Conservation (phyloP, 2,797 vertebrate genomes). For the Gobio occitaniae region DNA sequence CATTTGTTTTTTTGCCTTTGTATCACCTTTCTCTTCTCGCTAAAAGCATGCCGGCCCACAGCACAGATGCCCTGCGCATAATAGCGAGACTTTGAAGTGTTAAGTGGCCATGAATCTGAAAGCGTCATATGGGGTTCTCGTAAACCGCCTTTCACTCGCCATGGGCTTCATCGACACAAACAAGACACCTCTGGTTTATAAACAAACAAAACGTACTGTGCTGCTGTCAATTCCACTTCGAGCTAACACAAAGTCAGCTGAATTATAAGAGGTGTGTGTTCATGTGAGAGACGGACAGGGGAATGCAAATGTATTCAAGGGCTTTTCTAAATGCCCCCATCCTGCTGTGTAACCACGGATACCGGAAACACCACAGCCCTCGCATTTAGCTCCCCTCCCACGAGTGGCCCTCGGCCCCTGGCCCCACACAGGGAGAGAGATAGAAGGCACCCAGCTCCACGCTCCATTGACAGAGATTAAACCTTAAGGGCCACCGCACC, state of each 20-base stretch:
- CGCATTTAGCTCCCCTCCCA: conserved; percentile 67
- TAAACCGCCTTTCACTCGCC: conserved; percentile 51
- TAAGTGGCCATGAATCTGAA: conserved; percentile 75
- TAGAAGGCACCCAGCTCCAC: conserved; percentile 72
- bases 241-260: conserved; percentile 75
- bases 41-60: conserved; percentile 58
- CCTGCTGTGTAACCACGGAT: conserved; percentile 80
- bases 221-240: conserved; percentile 78
- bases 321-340: conserved; percentile 65
- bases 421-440: conserved; percentile 53
- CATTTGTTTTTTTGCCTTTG: conserved; percentile 22
- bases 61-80: conserved; percentile 63
- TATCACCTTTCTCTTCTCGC: conserved; percentile 32
- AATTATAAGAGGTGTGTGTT: conserved; percentile 61
- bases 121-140: conserved; percentile 67
- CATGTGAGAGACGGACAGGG: conserved; percentile 1
- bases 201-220: conserved; percentile 51
- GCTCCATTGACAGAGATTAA: conserved; percentile 76
- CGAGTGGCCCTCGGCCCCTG: conserved; percentile 49
- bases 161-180: conserved; percentile 29
- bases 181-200: conserved; percentile 47
- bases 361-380: conserved; percentile 79
- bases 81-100: conserved; percentile 75
- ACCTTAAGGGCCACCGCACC: conserved; percentile 68
- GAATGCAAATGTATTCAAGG: conserved; percentile 5